Conservation (phyloP, 2,888 invertebrate species). For the Hemistola chrysoprasaria region DNA sequence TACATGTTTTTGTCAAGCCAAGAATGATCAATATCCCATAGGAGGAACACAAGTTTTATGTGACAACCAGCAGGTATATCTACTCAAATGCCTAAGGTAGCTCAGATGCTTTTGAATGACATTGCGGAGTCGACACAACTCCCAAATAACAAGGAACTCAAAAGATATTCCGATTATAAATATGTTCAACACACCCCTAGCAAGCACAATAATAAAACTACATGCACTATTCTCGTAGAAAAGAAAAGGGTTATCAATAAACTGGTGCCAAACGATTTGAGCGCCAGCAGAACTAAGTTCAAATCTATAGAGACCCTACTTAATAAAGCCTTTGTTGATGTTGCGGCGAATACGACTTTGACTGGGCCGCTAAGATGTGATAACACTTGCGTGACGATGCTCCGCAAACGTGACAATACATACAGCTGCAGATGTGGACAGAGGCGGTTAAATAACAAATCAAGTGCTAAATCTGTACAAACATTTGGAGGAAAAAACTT, state of each 20-base stretch:
- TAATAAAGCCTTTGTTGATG: conserved; percentile 39
- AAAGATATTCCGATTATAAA: conserved; percentile 8
- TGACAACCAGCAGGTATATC: too few relatives aligned
- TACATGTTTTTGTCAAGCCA: conserved; percentile 6
- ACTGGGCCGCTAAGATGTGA: conserved; percentile 48
- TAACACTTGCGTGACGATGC: conserved; percentile 48
- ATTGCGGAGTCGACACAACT: conserved; percentile 47
- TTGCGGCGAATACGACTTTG: conserved; percentile 46
- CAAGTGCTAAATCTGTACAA: conserved; percentile 43
- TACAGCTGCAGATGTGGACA: conserved; percentile 38
- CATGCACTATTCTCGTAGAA: conserved; percentile 37
- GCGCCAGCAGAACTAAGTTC: conserved; percentile 30
- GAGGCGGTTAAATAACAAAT: conserved; percentile 26
- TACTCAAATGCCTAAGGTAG: conserved; percentile 53
- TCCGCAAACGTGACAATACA: conserved; percentile 44
- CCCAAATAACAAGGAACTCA: conserved; percentile 22
- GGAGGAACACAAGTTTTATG: conserved; percentile 2
- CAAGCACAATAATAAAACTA: conserved; percentile 31
- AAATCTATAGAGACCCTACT: conserved; percentile 39
- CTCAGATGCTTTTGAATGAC: conserved; percentile 53
- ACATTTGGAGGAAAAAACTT: conserved; percentile 31
- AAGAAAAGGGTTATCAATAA: conserved; percentile 45
- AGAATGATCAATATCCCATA: conserved; percentile 11
- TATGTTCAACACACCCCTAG: conserved; percentile 3
- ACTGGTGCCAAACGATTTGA: conserved; percentile 30